A percentile compares a stretch with the other conserved stretches of the same genome.
Conservation (phyloP, 1,140 invertebrate genomes). For the Leptopilina clavipes region DNA sequence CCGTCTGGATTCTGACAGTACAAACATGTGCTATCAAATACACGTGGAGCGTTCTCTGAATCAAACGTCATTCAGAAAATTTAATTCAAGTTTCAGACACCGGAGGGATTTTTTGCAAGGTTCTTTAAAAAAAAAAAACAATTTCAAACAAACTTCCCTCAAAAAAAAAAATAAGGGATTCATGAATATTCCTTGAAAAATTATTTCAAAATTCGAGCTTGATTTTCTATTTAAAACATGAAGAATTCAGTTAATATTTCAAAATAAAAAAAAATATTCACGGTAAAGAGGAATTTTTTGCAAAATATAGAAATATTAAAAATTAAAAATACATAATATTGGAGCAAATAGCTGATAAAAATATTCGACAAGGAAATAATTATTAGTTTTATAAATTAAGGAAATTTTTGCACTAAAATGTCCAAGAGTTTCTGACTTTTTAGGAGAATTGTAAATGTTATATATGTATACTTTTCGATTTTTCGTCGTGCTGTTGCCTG, state of each 20-base stretch:
- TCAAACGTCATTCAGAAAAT: slow-evolving; percentile 17
- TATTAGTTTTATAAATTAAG: neutral
- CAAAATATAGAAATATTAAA: too few relatives aligned
- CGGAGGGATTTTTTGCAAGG: neutral
- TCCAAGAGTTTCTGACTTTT: neutral
- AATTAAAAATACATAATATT: too few relatives aligned
- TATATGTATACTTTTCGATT: slow-evolving; percentile 23
- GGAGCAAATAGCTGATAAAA: too few relatives aligned
- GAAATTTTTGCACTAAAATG: neutral
- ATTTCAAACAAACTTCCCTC: too few relatives aligned
- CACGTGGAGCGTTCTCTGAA: slow-evolving; percentile 27
- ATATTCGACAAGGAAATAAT: too few relatives aligned
- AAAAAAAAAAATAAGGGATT: too few relatives aligned
- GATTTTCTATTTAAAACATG: too few relatives aligned
- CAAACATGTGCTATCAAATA: slow-evolving; percentile 39
- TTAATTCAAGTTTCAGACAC: slow-evolving; percentile 1
- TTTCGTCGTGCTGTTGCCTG: slow-evolving; percentile 21
- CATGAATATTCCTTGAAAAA: too few relatives aligned
- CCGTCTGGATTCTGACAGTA: slow-evolving; percentile 48
- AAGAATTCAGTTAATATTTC: too few relatives aligned
- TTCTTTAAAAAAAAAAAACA: neutral
- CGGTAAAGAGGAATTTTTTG: too few relatives aligned
- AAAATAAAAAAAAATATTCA: too few relatives aligned
- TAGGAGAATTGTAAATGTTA: slow-evolving; percentile 4
- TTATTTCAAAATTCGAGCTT: too few relatives aligned